Evolutionary conservation across 1,140 invertebrate genomes (phyloP).

Genomic region (Theocolax elegans): DNA sequence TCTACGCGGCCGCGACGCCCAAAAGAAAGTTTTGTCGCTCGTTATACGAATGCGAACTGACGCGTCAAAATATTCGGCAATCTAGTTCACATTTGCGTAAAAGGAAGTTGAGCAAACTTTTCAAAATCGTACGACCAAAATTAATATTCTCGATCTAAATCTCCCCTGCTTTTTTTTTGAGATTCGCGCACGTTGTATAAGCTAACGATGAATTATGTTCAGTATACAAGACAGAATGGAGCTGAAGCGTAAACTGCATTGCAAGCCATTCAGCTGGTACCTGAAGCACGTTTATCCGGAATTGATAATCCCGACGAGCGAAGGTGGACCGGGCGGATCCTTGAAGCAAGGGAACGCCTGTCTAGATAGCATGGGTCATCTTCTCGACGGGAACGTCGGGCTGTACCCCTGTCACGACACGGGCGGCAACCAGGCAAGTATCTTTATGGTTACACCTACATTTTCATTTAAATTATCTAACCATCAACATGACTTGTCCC

Average conservation of each 20-base stretch:
- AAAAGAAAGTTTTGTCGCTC: too few species aligned
- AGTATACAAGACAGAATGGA: constrained; percentile 88
- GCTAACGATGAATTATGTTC: too few species aligned
- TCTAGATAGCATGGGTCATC: constrained; percentile 93
- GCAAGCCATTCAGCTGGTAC: constrained; percentile 98
- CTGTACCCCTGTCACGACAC: constrained; percentile 94
- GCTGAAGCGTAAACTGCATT: constrained; percentile 84
- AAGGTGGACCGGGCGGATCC: constrained; percentile 70
- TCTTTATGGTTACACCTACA: not conserved
- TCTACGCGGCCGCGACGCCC: too few species aligned
- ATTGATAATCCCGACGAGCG: constrained; percentile 78
- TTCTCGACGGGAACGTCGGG: constrained; percentile 87
- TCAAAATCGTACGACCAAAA: too few species aligned
- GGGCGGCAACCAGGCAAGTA: constrained; percentile 90
- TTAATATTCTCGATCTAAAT: too few species aligned
- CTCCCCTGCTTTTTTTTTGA: not conserved
- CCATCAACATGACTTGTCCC: too few species aligned
- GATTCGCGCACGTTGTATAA: too few species aligned
- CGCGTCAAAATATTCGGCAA: too few species aligned
- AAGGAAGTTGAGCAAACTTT: too few species aligned
- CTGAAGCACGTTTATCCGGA: constrained; percentile 96
- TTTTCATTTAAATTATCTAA: too few species aligned
- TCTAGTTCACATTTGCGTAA: too few species aligned
- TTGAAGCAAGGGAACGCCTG: constrained; percentile 85
- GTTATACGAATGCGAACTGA: too few species aligned